Percentiles rank a stretch among this genome's conserved stretches.
Conservation (phyloP, 1,140 invertebrate genomes). For the Calephelis nemesis region DNA sequence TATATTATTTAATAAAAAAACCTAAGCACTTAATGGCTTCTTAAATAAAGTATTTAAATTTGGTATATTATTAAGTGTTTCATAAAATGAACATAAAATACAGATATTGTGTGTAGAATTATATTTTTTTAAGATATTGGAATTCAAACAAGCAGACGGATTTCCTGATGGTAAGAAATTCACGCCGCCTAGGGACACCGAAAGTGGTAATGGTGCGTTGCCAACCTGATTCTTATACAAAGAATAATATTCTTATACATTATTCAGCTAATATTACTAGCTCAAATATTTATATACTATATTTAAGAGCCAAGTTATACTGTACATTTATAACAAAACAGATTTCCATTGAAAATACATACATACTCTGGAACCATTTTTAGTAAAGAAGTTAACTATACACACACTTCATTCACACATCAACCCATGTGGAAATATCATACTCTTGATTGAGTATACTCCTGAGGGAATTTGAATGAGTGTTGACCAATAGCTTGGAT, state of each 20-base stretch:
- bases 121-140: too few relatives aligned
- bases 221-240: not conserved
- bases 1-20: slow-evolving; percentile 6
- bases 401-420: slow-evolving; percentile 32
- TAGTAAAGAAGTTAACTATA: slow-evolving; percentile 33
- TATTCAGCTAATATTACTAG: not conserved
- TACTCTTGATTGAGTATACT: slow-evolving; percentile 90
- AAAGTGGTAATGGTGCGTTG: too few relatives aligned
- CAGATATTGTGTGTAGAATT: not conserved
- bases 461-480: slow-evolving; percentile 92
- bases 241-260: not conserved
- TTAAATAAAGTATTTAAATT: slow-evolving; percentile 5
- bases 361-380: not conserved
- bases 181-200: too few relatives aligned
- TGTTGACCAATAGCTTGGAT: slow-evolving; percentile 90
- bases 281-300: not conserved
- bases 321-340: not conserved
- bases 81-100: not conserved
- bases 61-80: not conserved
- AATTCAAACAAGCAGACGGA: too few relatives aligned
- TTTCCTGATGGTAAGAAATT: too few relatives aligned
- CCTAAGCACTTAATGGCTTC: not conserved
- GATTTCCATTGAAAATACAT: slow-evolving; percentile 6
- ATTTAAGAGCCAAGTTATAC: not conserved
- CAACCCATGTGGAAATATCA: slow-evolving; percentile 68